These are phyloP conservation scores for Ursus arctos DNA, from an alignment of 2,113 vertebrate genomes.

Conservation along the genomic window DNA sequence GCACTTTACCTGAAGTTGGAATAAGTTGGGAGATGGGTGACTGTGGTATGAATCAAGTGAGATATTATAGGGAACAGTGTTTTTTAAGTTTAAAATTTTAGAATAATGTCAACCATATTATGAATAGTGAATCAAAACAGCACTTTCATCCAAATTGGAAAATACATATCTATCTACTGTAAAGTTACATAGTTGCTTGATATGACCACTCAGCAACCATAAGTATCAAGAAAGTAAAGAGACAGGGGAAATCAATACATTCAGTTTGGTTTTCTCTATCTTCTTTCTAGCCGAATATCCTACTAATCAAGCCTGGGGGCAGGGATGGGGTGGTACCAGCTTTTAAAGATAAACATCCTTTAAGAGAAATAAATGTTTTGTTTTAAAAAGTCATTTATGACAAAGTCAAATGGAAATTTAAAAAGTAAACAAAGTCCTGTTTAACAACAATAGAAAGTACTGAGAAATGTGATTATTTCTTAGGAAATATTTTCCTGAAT, in stretches of 20 bases:
- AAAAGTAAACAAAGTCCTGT: neutral
- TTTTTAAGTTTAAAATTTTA: conserved; percentile 3
- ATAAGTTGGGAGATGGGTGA: neutral
- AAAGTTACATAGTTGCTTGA: conserved; percentile 17
- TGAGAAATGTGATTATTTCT: neutral
- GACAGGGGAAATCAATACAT: neutral
- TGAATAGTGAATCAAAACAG: neutral
- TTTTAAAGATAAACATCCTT: neutral
- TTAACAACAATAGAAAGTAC: neutral
- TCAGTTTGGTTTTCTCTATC: neutral
- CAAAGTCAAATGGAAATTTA: conserved; percentile 40
- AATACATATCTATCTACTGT: neutral
- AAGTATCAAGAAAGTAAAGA: neutral
- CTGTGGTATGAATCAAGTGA: neutral
- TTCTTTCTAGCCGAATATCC: neutral
- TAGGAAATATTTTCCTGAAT: neutral
- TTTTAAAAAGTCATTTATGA: neutral
- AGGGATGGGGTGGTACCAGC: neutral
- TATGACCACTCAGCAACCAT: neutral
- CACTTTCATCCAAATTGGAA: neutral
- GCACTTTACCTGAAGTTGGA: neutral
- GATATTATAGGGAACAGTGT: neutral
- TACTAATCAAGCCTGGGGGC: neutral
- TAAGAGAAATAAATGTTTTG: neutral
- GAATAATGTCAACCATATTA: neutral